Percentiles rank a stretch among this genome's conserved stretches.
These are phyloP conservation scores for Pelusios castaneus DNA, from an alignment of 2,113 vertebrate genomes.

Conservation along the genomic window DNA sequence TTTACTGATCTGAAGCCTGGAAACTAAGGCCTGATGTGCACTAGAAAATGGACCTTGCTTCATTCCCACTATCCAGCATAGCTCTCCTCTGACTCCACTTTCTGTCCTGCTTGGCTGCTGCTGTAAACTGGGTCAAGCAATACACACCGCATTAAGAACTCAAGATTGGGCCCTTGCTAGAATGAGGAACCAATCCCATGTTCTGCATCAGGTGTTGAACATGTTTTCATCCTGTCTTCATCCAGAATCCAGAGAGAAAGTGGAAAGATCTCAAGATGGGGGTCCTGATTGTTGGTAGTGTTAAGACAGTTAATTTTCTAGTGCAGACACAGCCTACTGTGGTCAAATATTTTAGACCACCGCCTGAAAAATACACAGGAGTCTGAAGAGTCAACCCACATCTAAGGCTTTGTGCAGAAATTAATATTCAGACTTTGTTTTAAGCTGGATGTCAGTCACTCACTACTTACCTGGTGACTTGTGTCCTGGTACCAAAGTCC, in stretches of 20 bases:
- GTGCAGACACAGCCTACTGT: slow-evolving; percentile 23
- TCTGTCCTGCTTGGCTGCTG: not conserved
- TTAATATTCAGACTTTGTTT: not conserved
- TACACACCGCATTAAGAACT: not conserved
- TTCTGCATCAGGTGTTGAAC: not conserved
- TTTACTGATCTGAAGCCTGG: not conserved
- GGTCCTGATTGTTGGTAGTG: not conserved
- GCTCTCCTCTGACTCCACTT: not conserved
- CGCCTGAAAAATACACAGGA: not conserved
- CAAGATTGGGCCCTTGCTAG: not conserved
- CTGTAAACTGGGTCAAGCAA: not conserved
- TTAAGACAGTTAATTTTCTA: not conserved
- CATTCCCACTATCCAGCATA: not conserved
- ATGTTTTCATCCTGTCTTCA: not conserved
- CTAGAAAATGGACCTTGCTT: not conserved
- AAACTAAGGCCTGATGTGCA: not conserved
- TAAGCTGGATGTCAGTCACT: not conserved
- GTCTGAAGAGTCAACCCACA: not conserved
- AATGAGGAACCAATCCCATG: rapidly evolving
- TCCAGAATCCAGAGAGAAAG: not conserved
- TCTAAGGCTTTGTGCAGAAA: slow-evolving; percentile 4
- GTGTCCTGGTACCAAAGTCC: slow-evolving; percentile 90
- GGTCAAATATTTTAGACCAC: slow-evolving; percentile 32
- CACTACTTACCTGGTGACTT: slow-evolving; percentile 90
- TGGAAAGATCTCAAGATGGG: not conserved